A percentile compares a stretch with the other conserved stretches of the same genome.
Conservation (phyloP, 2,113 vertebrate genomes). For the Todiramphus saurophagus region DNA sequence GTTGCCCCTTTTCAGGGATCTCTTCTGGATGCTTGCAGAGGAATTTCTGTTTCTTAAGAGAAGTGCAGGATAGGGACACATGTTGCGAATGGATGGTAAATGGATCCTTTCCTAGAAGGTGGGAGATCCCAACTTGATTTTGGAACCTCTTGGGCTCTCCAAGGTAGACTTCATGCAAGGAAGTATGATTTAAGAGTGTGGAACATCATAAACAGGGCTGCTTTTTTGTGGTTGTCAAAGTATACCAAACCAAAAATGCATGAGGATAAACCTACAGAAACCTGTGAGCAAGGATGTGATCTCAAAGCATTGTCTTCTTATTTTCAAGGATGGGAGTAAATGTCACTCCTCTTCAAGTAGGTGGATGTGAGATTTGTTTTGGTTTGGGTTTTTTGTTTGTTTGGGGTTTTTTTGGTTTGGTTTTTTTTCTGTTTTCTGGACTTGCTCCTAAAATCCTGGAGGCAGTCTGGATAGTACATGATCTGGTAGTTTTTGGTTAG, state of each 20-base stretch:
- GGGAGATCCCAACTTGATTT: not conserved
- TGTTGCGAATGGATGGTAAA: not conserved
- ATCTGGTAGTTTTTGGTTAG: not conserved
- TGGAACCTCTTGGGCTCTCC: not conserved
- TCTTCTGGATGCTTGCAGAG: not conserved
- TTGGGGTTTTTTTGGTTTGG: too few species aligned
- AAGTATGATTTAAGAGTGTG: not conserved
- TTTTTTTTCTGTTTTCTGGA: not conserved
- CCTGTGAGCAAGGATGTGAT: not conserved
- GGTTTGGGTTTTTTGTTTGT: not conserved
- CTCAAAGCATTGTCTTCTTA: not conserved
- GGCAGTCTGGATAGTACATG: not conserved
- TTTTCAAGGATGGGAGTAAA: not conserved
- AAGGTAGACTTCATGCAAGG: not conserved
- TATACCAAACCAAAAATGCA: rapidly evolving
- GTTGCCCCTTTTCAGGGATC: not conserved
- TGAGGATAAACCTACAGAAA: not conserved
- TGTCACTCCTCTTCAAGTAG: not conserved
- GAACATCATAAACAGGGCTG: not conserved
- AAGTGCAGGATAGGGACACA: not conserved
- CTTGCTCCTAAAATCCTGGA: not conserved
- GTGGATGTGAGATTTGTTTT: not conserved
- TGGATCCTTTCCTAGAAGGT: rapidly evolving
- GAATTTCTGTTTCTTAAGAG: not conserved
- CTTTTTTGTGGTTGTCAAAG: not conserved